A percentile compares a stretch with the other conserved stretches of the same genome.
phyloP scores from a whole-genome alignment of 2,113 vertebrate genomes.

The Taurulus bubalis region DNA sequence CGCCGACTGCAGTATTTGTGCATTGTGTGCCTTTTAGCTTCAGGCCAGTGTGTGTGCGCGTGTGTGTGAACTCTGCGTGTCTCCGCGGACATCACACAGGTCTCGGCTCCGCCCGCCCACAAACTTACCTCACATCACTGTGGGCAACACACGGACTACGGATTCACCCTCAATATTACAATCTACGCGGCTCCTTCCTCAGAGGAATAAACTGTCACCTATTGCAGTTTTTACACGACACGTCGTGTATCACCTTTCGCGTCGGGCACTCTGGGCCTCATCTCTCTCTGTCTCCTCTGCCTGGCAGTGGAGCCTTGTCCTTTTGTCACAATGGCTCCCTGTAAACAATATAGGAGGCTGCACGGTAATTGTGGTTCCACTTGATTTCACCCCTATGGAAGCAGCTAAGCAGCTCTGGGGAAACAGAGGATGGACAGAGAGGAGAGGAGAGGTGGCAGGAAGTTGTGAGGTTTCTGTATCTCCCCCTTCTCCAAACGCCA shows the following conservation, averaged over 20 bases:
- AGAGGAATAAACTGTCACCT: conserved; percentile 33
- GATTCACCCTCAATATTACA: conserved; percentile 37
- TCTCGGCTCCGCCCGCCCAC: conserved; percentile 8
- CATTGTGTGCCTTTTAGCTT: not conserved
- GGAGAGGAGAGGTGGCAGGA: conserved; percentile 19
- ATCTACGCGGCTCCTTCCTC: conserved; percentile 35
- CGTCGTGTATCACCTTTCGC: conserved; percentile 25
- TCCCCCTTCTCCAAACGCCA: conserved; percentile 13
- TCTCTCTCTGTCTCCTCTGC: conserved; percentile 20
- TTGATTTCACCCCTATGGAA: conserved; percentile 63
- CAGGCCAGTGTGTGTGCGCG: not conserved
- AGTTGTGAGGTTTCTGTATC: conserved; percentile 5
- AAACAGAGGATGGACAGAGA: conserved; percentile 31
- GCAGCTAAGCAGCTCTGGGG: conserved; percentile 40
- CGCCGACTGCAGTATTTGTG: not conserved
- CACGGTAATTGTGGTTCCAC: conserved; percentile 70
- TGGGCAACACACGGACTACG: not conserved
- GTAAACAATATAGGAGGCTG: conserved; percentile 67
- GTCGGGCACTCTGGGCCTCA: conserved; percentile 4
- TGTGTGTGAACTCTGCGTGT: not conserved
- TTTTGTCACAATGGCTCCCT: conserved; percentile 46
- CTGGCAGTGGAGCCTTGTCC: conserved; percentile 32
- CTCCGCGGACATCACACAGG: conserved; percentile 16
- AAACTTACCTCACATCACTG: conserved; percentile 25
- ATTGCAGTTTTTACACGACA: conserved; percentile 21